Base-by-base conservation (phyloP, 2,888 invertebrate genomes). In the Hylaea fasciaria region DNA sequence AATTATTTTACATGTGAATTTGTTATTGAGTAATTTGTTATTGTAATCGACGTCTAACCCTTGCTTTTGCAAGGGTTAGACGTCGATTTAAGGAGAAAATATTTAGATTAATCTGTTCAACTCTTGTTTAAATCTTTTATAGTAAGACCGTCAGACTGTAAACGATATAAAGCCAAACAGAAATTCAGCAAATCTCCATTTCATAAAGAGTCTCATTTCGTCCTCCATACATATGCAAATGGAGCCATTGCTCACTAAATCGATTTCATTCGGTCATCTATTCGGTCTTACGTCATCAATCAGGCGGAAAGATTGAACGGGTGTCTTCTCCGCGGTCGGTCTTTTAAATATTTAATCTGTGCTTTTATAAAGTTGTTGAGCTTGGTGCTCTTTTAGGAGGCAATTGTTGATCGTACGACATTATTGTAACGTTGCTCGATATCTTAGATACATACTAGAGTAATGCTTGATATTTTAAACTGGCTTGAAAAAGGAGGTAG, bases 191-290 rank as follows among this genome's bases (percentile, higher is more conserved):
- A 57, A 51, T 63, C 64, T 43, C 45, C 7, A 47, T 41, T 66
- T 65, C 70, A 69, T 70, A 76, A 73, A 76, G 73, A 74, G 61
- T 65, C 72, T 65, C 76, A 81, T 78, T 81, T 79, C 69, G 74
- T 74, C 70, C 64, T 66, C 83, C 70, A 89, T 91, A 89, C 85
- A 88, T 81, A 91, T 91, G 90, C 86, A 88, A 91, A 91, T 89
- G 70, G 65, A 64, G 70, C 80, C 74, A 84, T 88, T 85, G 82
- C 82, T 81, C 81, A 82, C 85, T 84, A 85, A 89, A 90, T 88
- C 90, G 90, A 86, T 85, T 86, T 81, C 83, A 82, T 89, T 88
- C 87, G 61, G 61, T 61, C 61, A 61, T 61, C 81, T 83, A 82
- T 89, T 88, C 87, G 61, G 61, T 62, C 61, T 74, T 74, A 76